A percentile compares a stretch with the other conserved stretches of the same genome.
Evolutionary conservation across 2,888 invertebrate genomes (phyloP).

Genomic region (Agrotis puta): DNA sequence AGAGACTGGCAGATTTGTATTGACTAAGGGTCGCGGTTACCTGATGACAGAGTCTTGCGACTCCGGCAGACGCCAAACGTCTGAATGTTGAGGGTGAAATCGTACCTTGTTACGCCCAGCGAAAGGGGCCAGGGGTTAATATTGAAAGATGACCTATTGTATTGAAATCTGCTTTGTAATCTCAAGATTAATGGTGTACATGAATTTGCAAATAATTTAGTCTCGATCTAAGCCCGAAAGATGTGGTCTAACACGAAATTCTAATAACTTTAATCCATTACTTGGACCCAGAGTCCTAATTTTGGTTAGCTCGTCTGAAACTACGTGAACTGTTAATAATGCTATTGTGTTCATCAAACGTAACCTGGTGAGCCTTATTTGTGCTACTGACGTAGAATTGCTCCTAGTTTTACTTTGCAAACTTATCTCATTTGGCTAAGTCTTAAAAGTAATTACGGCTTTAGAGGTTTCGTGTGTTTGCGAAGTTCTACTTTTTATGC

Average conservation of each 20-base stretch:
- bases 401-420: not conserved
- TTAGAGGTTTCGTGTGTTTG: too few relatives aligned
- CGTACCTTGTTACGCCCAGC: too few relatives aligned
- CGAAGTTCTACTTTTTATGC: too few relatives aligned
- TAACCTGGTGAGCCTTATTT: conserved; percentile 26
- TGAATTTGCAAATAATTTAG: conserved; percentile 9
- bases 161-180: not conserved
- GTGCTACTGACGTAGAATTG: conserved; percentile 28
- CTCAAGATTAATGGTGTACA: conserved; percentile 12
- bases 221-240: not conserved
- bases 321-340: conserved; percentile 50
- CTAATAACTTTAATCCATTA: conserved; percentile 28
- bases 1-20: too few relatives aligned
- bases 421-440: conserved; percentile 20
- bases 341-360: conserved; percentile 28
- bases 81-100: too few relatives aligned
- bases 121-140: not conserved
- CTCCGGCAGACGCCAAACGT: too few relatives aligned
- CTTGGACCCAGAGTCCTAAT: conserved; percentile 6
- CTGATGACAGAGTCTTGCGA: too few relatives aligned
- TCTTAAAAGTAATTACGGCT: conserved; percentile 6
- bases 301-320: conserved; percentile 31
- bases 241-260: conserved; percentile 17
- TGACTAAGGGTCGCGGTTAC: too few relatives aligned
- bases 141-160: not conserved